Base-by-base conservation (phyloP, 2,888 invertebrate genomes). In the Lamellibrachia satsuma region DNA sequence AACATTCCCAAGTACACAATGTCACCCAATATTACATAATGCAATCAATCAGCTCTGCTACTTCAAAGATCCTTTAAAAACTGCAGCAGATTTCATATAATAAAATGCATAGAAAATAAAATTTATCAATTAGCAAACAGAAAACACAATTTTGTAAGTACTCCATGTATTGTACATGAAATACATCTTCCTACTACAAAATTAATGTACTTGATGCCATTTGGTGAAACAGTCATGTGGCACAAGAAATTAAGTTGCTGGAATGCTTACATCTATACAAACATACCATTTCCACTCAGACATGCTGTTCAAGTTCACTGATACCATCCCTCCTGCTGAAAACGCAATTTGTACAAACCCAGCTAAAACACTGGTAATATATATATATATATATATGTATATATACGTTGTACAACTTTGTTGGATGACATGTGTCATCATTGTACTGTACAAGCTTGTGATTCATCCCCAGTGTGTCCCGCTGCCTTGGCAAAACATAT, bases 401-500 rank as follows among this genome's bases (percentile, higher is more conserved):
- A 75, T 6, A 75, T 75, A 15, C 22, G 75, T 75, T 15, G 15
- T 75, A 22, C 15, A n/a, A 75, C 22, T 75, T 75, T 75, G 6
- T 75, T 75, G 22, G 75, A 22, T n/a, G 11, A 22, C 22, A 22
- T 15, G n/a, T 22, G 75, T 75, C 75, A 75, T 95, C 93, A 96
- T 94, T 96, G 96, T 27, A 96, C 93, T 8, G 95, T 95, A 95
- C 96, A 96, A 3, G 96, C 95, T 93, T 95, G 95, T 51, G 96
- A 96, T 90, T 95, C 94, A 75, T 95, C 95, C 4, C 95, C 95
- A 52, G 94, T 94, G 39, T 94, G 94, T 4, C 95, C 96, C 9
- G 96, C 95, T 92, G 95, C 96, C 93, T 96, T 96, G 7, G 96
- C 96, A 94, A 96, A 96, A 93, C 96, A 96, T 90, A 96, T 96